Evolutionary conservation across 1,140 invertebrate species (phyloP).

Genomic region (Drosophila rhopaloa): DNA sequence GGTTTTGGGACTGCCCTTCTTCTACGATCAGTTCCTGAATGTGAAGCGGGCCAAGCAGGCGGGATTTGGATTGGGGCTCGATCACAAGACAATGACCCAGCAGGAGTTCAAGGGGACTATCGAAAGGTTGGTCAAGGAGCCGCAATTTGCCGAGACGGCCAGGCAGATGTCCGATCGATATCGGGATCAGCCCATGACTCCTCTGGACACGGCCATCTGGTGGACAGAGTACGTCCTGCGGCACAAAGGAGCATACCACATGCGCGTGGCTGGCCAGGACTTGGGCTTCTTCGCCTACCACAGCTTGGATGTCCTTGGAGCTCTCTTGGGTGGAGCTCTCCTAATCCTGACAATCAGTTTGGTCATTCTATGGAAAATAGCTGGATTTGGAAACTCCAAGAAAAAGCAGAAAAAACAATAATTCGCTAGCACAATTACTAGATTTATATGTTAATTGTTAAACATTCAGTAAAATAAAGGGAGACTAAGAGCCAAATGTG

Average conservation of each 20-base stretch:
- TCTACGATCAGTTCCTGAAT: constrained; percentile 88
- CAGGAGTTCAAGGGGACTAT: constrained; percentile 71
- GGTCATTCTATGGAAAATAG: constrained; percentile 5
- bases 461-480: too few relatives aligned
- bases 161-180: constrained; percentile 86
- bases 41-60: constrained; percentile 84
- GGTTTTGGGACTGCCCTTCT: constrained; percentile 89
- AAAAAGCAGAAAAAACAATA: constrained; percentile 25
- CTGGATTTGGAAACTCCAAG: not conserved
- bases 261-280: constrained; percentile 68
- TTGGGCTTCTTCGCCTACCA: constrained; percentile 85
- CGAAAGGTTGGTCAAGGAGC: constrained; percentile 75
- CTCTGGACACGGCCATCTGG: constrained; percentile 89
- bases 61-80: constrained; percentile 85
- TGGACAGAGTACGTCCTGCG: constrained; percentile 89
- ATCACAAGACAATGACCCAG: constrained; percentile 79
- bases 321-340: constrained; percentile 22
- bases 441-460: too few relatives aligned
- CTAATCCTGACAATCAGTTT: not conserved
- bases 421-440: too few relatives aligned
- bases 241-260: constrained; percentile 81
- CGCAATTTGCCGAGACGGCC: constrained; percentile 84
- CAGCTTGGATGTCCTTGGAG: constrained; percentile 85
- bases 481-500: too few relatives aligned
- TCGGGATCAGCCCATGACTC: constrained; percentile 86